Evolutionary conservation across 2,797 vertebrate genomes (phyloP).

Genomic region (Muscicapa comitata): DNA sequence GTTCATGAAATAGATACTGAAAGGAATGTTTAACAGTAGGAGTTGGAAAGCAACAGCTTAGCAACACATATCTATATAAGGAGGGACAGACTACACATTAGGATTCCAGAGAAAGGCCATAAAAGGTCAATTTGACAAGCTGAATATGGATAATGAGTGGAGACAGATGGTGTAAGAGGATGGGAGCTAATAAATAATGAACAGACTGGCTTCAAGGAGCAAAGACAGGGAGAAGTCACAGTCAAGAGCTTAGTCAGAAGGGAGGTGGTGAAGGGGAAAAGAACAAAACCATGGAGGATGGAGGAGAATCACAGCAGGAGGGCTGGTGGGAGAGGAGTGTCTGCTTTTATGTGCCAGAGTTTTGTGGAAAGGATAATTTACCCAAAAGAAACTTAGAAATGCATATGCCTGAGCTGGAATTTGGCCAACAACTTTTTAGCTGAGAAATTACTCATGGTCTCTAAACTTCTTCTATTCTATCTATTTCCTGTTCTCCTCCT

Average conservation of each 20-base stretch:
- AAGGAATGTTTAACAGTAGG: background rate
- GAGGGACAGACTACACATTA: conserved; percentile 17
- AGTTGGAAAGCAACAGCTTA: background rate
- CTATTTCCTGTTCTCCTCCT: background rate
- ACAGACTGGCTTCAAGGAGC: conserved; percentile 47
- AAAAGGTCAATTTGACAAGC: conserved; percentile 62
- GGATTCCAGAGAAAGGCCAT: conserved; percentile 32
- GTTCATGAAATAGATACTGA: background rate
- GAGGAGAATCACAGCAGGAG: background rate
- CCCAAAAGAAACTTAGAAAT: background rate
- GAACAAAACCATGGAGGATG: background rate
- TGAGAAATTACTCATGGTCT: background rate
- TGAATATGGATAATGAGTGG: conserved; percentile 49
- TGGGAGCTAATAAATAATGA: conserved; percentile 57
- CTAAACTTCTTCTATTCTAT: background rate
- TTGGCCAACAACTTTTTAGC: background rate
- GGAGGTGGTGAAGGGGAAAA: conserved; percentile 33
- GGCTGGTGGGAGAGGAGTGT: background rate
- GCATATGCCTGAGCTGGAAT: background rate
- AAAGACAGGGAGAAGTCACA: background rate
- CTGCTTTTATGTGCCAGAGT: background rate
- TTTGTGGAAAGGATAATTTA: background rate
- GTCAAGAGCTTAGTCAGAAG: conserved; percentile 6
- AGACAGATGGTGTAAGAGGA: conserved; percentile 55
- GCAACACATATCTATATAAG: conserved; percentile 26